Evolutionary conservation across 2,113 vertebrate genomes (phyloP), one percentile per base, ranked within the genome.

Genomic region (Globicephala melas): DNA sequence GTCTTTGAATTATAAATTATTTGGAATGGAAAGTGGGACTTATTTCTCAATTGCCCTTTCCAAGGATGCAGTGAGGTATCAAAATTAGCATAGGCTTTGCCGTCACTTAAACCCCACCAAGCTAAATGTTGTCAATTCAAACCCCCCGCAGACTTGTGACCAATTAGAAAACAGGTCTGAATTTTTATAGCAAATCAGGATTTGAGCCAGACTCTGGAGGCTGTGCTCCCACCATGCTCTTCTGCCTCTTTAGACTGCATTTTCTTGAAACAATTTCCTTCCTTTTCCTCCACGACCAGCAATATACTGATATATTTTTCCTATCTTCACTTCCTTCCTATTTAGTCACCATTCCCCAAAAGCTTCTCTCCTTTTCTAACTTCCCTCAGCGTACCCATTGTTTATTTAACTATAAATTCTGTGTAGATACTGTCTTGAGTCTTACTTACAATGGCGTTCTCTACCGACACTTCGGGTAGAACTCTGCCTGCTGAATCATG

Each of bases 1-100:
- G 28, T 58, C 31, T 81, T 50, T 91, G 28, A 95, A 96, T 91
- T 94, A 90, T 80, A 63, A 79, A 95, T 89, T 62, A 95, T 23
- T 18, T 79, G 65, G 50, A 96, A 91, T 88, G 68, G 77, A 95
- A 97, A 79, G 26, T 50, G 11, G 55, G 67, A 41, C 63, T 84
- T 74, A 83, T 84, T 90, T 89, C 76, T 95, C 38, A 94, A 89
- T 0, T 82, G 23, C 88, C 65, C 71, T 92, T 87, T 92, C 58
- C 67, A 93, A 94, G 67, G 20, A 80, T 65, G 41, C 41, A 92
- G 12, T 41, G 28, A 92, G 33, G 18, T 63, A 74, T 3, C 83
- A 26, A 92, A 87, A 94, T 1, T 21, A 88, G 67, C 68, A 41
- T 0, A 83, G 28, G 23, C 14, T 88, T 62, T 17, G 3, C 25